Evolutionary conservation across 2,113 vertebrate species (phyloP), one percentile per base, ranked within the genome.

Genomic region (Lipophrys pholis): DNA sequence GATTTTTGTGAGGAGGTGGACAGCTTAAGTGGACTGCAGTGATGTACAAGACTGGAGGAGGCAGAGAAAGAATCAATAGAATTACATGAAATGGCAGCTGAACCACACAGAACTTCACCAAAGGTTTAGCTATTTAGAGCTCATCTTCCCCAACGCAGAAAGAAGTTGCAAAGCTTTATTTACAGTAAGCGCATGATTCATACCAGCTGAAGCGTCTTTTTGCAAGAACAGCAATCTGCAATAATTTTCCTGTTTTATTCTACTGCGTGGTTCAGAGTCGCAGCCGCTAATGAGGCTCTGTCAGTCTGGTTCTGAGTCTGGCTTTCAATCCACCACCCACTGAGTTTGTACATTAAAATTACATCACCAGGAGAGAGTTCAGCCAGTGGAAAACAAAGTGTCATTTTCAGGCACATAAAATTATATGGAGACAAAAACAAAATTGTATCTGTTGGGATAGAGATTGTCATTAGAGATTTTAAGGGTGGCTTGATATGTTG

Each of bases 51-150:
- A 65, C 65, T 4, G 10, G 54, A 77, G 76, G 74, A 52, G 82
- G 80, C 72, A 80, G 72, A 77, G 46, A 67, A 81, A 77, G 54
- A 80, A 88, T 83, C 83, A 76, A 81, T 88, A 80, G 60, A 74
- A 78, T 60, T 50, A 71, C 64, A 86, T 67, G 43, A 83, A 70
- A 80, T 16, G 48, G 61, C 72, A 14, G 45, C 50, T 62, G 35
- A 66, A 35, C 45, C 64, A 71, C 60, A 78, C 40, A 62, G 16
- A 55, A 11, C 17, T 48, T 50, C 50, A 52, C 69, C 30, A 52
- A 57, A 79, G 75, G 59, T 66, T 71, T 63, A 49, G 71, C 66
- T 74, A 77, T 89, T 85, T 78, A 75, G 12, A 73, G 60, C 64
- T 52, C 43, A 65, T 45, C 50, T 67, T 42, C 6, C 6, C 71